Percentiles rank a stretch among this genome's conserved stretches.
Evolutionary conservation across 2,888 invertebrate genomes (phyloP).

Genomic region (Julus scandinavius): DNA sequence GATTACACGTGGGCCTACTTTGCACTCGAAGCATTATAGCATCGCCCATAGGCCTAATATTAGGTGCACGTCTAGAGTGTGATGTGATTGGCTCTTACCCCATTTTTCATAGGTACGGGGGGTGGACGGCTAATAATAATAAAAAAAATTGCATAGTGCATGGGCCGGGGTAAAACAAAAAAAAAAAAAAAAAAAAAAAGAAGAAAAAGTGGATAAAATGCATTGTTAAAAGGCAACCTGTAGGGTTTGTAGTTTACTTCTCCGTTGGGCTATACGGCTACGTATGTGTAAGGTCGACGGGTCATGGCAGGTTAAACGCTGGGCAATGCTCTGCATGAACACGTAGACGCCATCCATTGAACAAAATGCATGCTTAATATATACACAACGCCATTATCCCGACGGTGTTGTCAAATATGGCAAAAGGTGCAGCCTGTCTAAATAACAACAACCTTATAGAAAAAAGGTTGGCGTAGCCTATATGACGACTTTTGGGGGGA

Average conservation of each 20-base stretch:
- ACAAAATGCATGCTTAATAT: constrained; percentile 17
- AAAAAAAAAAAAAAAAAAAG: neutral
- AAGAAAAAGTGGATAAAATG: constrained; percentile 30
- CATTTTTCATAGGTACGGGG: constrained; percentile 17
- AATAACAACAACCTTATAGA: constrained; percentile 34
- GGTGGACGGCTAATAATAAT: constrained; percentile 26
- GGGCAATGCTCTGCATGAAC: constrained; percentile 47
- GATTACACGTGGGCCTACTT: constrained; percentile 15
- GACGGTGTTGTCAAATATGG: constrained; percentile 30
- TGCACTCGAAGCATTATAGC: neutral
- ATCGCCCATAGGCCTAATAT: constrained; percentile 37
- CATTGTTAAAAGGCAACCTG: constrained; percentile 42
- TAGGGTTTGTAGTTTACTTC: constrained; percentile 42
- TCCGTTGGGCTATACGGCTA: constrained; percentile 9
- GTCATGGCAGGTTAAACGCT: constrained; percentile 50
- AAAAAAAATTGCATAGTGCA: neutral
- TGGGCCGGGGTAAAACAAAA: constrained; percentile 37
- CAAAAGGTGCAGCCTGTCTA: constrained; percentile 39
- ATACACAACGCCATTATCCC: constrained; percentile 25
- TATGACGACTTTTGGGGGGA: neutral
- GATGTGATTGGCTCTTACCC: neutral
- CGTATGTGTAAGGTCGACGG: constrained; percentile 37
- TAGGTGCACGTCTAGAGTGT: neutral
- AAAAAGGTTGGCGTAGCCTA: neutral
- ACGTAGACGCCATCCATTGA: constrained; percentile 23